phyloP scores from a whole-genome alignment of 2,113 vertebrate genomes.

The Synchiropus splendidus region DNA sequence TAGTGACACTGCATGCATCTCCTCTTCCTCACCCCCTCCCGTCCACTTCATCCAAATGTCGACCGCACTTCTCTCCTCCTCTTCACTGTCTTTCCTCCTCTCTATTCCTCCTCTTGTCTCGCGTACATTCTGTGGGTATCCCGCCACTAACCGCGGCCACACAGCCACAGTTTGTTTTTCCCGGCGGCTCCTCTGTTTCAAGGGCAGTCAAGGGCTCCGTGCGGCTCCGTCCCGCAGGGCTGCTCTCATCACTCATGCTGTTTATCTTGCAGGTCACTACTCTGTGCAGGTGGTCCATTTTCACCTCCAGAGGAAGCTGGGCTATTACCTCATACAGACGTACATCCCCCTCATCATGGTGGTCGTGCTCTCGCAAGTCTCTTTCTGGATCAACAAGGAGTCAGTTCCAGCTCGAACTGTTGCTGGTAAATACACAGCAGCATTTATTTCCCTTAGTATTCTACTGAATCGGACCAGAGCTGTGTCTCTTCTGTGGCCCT shows the following conservation, averaged over 20 bases:
- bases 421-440: slow-evolving; percentile 48
- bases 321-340: slow-evolving; percentile 77
- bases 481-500: no score
- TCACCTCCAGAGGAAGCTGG: slow-evolving; percentile 82
- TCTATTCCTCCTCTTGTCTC: slow-evolving; percentile 12
- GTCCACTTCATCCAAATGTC: slow-evolving; percentile 19
- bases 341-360: slow-evolving; percentile 76
- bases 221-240: slow-evolving; percentile 12
- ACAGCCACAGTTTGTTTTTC: slow-evolving; percentile 11
- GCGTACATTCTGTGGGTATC: slow-evolving; percentile 7
- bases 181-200: slow-evolving; percentile 32
- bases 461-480: no score
- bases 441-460: no score
- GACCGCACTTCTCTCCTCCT: slow-evolving; percentile 10
- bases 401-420: slow-evolving; percentile 74
- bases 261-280: slow-evolving; percentile 85
- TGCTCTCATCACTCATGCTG: slow-evolving; percentile 39
- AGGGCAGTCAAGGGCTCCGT: slow-evolving; percentile 43
- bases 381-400: slow-evolving; percentile 81
- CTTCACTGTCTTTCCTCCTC: slow-evolving; percentile 3
- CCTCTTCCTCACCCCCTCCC: slow-evolving; percentile 14
- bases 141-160: slow-evolving; percentile 4
- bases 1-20: slow-evolving; percentile 34
- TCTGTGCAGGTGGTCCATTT: slow-evolving; percentile 91
- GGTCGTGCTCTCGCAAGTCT: slow-evolving; percentile 76